Base-by-base conservation (phyloP, 2,113 vertebrate species). In the Perca flavescens region DNA sequence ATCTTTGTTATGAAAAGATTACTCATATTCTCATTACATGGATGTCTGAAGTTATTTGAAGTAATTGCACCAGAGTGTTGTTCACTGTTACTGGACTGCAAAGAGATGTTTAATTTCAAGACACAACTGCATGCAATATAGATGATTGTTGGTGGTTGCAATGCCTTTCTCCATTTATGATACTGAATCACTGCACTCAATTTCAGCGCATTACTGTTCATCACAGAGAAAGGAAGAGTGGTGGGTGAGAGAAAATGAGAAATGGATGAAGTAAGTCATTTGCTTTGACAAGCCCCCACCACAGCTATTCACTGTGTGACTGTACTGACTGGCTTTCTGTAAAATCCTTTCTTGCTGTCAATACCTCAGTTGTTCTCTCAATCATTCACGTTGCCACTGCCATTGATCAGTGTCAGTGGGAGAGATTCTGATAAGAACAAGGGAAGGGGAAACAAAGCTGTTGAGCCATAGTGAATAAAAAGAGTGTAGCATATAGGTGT, bases 401-500 rank as follows among this genome's bases (percentile, higher is more conserved):
- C 62, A 84, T 88, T 83, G 79, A 93, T 90, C 86, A 83, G 61
- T 60, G 86, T 85, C 85, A 88, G 82, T 43, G 34, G 83, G 86
- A 84, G 49, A 71, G 66, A 72, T 43, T 82, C 58, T 75, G 69
- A 88, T 77, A 86, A n/a, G 83, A 86, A 78, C 49, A 49, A 54
- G 58, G 21, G 54, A 60, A 47, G 19, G 36, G 63, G 57, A 28
- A 54, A 43, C 57, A 57, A 40, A 67, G 62, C 76, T 64, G 53
- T 50, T 49, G 63, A 34, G 53, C 40, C 49, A 67, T 6, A 31
- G n/a, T 46, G 31, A 74, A 66, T 43, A 22, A 63, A 14, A 43
- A 40, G 66, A 68, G 17, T 34, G 22, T 22, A 74, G 46, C 8
- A 36, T 9, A 6, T 9, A 10, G 10, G 31, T 53, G 19, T 31